Percentiles rank a stretch among this genome's conserved stretches.
phyloP scores from a whole-genome alignment of 1,140 invertebrate genomes.

The Stenopsyche tienmushanensis region DNA sequence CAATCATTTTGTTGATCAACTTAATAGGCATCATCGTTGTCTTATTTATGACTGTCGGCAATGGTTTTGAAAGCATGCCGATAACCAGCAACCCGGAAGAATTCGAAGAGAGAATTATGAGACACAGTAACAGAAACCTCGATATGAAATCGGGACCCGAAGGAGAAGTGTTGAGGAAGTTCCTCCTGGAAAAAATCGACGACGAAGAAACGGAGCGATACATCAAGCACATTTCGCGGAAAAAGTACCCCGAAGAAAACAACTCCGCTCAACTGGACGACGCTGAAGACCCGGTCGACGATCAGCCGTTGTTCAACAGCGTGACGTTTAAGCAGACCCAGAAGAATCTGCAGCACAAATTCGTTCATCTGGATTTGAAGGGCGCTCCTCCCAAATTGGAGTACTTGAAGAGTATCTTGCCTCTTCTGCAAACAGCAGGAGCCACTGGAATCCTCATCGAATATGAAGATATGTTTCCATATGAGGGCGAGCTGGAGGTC shows the following conservation, averaged over 20 bases:
- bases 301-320: background rate
- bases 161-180: background rate
- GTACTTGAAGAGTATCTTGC: slow-evolving; percentile 70
- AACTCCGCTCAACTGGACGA: background rate
- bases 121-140: no score
- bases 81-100: no score
- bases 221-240: background rate
- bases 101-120: no score
- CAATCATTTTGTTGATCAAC: slow-evolving; percentile 8
- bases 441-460: slow-evolving; percentile 89
- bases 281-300: background rate
- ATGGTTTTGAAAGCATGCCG: background rate
- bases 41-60: background rate
- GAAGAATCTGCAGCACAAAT: slow-evolving; percentile 42
- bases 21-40: background rate
- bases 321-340: slow-evolving; percentile 22
- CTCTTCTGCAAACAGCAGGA: slow-evolving; percentile 72
- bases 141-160: background rate
- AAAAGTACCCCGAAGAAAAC: background rate
- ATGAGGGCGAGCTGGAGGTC: slow-evolving; percentile 64
- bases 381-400: slow-evolving; percentile 78
- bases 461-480: slow-evolving; percentile 99
- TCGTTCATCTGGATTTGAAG: slow-evolving; percentile 88
- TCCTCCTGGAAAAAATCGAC: background rate
- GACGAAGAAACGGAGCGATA: background rate